phyloP scores from a whole-genome alignment of 2,888 invertebrate genomes.

The Polyommatus icarus region DNA sequence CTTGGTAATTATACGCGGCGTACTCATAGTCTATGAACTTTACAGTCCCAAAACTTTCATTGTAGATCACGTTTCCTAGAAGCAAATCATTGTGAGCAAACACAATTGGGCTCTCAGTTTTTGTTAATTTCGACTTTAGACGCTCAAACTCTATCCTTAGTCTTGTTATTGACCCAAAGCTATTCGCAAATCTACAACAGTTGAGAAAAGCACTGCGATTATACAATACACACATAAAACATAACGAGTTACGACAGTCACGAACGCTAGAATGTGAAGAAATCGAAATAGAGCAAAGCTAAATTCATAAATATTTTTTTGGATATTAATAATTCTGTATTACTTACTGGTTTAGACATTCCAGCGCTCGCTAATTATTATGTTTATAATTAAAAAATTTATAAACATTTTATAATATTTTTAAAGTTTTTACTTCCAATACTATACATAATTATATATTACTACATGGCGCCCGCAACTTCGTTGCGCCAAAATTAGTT shows the following conservation, averaged over 20 bases:
- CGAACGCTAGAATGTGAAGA: not conserved
- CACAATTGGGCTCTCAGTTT: conserved; percentile 88
- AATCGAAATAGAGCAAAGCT: not conserved
- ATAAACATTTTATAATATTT: too few relatives aligned
- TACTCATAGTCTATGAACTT: conserved; percentile 99
- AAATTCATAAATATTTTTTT: not conserved
- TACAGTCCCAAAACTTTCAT: conserved; percentile 83
- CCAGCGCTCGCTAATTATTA: not conserved
- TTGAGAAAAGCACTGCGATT: conserved; percentile 40
- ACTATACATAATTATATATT: too few relatives aligned
- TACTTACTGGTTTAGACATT: not conserved
- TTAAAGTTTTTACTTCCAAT: too few relatives aligned
- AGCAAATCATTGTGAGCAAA: conserved; percentile 99
- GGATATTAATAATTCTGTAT: too few relatives aligned
- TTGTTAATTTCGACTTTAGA: conserved; percentile 82
- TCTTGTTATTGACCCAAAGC: conserved; percentile 83
- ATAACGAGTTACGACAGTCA: not conserved
- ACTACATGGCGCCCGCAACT: too few relatives aligned
- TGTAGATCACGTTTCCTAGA: conserved; percentile 95
- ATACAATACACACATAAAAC: conserved; percentile 37
- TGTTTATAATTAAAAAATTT: too few relatives aligned
- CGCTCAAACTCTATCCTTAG: conserved; percentile 85
- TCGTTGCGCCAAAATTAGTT: too few relatives aligned
- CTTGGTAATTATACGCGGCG: conserved; percentile 95
- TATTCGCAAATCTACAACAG: conserved; percentile 83